Evolutionary conservation across 2,113 vertebrate species (phyloP).

Genomic region (Casuarius casuarius): DNA sequence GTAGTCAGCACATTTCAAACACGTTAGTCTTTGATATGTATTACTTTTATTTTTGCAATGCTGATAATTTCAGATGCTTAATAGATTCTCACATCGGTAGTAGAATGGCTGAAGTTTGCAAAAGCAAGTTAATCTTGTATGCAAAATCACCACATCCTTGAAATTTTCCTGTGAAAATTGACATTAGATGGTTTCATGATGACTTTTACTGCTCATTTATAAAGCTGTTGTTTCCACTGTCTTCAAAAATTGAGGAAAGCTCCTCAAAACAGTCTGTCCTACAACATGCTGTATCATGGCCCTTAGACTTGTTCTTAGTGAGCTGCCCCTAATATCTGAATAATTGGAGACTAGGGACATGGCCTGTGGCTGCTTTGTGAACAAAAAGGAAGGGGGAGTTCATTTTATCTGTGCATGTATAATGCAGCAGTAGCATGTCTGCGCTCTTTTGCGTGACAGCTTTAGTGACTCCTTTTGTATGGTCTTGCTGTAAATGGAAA

Average conservation of each 20-base stretch:
- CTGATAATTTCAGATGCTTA: not conserved
- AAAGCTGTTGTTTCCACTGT: not conserved
- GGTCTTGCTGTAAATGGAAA: not conserved
- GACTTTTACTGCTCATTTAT: not conserved
- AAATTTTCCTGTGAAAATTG: not conserved
- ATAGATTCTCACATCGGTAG: not conserved
- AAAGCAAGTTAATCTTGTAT: not conserved
- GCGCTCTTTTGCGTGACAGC: not conserved
- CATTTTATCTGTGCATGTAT: rapidly evolving
- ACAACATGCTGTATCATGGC: not conserved
- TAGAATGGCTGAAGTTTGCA: not conserved
- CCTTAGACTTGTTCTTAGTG: not conserved
- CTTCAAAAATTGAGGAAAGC: not conserved
- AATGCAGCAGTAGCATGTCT: not conserved
- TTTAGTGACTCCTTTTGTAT: not conserved
- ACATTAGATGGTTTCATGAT: not conserved
- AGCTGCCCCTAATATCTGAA: not conserved
- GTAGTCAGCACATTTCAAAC: not conserved
- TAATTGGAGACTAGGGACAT: not conserved
- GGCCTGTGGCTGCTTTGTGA: not conserved
- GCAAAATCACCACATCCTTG: not conserved
- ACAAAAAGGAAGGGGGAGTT: not conserved
- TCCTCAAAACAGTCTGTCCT: not conserved
- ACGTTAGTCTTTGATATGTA: not conserved
- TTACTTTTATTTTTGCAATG: not conserved